Evolutionary conservation across 2,888 invertebrate genomes (phyloP), one percentile per base, ranked within the genome.

Genomic region (Melinaea menophilus): DNA sequence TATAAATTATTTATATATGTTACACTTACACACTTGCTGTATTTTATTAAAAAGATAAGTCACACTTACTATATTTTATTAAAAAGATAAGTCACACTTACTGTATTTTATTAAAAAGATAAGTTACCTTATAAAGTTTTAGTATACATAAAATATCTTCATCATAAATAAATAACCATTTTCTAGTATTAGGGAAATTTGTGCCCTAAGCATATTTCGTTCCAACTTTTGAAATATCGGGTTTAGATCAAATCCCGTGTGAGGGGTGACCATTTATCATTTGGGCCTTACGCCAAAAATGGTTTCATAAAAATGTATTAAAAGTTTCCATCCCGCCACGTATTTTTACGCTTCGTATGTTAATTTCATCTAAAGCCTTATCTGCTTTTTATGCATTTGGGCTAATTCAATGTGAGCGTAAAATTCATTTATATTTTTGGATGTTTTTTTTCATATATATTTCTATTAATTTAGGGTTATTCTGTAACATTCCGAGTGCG

Each of bases 181-280:
- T 51, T 31, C 51, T 51, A 51, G 51, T 51, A 51, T 51, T 31
- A 51, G 51, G 41, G 34, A 68, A 69, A 69, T 65, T 63, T 63
- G 59, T 61, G 61, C 61, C 63, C 63, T 68, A 67, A 71, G 62
- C 69, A 67, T 65, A 70, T 70, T 70, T 58, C 61, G 59, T 59
- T 59, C 64, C 67, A 67, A 69, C 64, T 66, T 66, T 51, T 58
- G 67, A 75, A 73, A 78, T 81, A 82, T 84, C 80, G 82, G 81
- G 80, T 74, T 69, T 73, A 72, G 75, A 78, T 78, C 78, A 79
- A 76, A 81, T 79, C 79, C 72, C 75, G 75, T 76, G 73, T 84
- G 82, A 84, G 84, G 84, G 84, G 83, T 79, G 81, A 76, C 76
- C 79, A 88, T 89, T 88, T 86, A 89, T 89, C 89, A 89, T 84